phyloP scores from a whole-genome alignment of 2,797 vertebrate genomes.

The Sebastes nivosus region DNA sequence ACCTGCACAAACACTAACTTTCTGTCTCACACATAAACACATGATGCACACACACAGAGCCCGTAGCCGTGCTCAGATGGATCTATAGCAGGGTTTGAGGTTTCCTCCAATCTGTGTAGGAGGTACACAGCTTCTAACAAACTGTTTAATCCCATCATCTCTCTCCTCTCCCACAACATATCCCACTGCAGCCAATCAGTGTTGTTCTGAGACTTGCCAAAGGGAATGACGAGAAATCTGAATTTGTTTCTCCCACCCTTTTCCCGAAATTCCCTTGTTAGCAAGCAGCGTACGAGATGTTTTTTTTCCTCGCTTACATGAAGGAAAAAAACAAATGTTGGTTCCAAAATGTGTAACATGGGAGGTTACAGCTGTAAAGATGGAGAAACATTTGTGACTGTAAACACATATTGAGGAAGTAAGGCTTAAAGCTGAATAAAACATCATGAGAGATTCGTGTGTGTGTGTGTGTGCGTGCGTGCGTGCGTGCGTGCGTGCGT shows the following conservation, averaged over 20 bases:
- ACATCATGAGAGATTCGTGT: background rate
- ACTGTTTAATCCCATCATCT: constrained; percentile 55
- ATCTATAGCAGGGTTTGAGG: constrained; percentile 45
- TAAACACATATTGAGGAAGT: background rate
- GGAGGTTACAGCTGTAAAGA: background rate
- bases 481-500: constrained; percentile 1
- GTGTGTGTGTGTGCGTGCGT: constrained; percentile 10
- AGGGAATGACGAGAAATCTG: constrained; percentile 25
- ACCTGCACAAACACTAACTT: constrained; percentile 21
- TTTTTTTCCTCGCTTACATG: background rate
- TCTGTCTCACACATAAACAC: constrained; percentile 4
- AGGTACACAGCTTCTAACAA: constrained; percentile 60
- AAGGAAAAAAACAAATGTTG: background rate
- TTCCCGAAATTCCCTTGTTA: constrained; percentile 31
- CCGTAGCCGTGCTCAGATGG: constrained; percentile 37
- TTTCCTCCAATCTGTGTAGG: constrained; percentile 59
- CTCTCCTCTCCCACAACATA: constrained; percentile 15
- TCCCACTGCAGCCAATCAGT: constrained; percentile 39
- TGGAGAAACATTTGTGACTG: background rate
- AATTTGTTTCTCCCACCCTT: constrained; percentile 33
- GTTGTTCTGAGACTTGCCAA: constrained; percentile 22
- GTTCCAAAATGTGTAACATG: background rate
- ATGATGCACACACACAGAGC: constrained; percentile 18
- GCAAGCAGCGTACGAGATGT: background rate
- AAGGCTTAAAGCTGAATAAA: background rate